Conservation (phyloP, 1,140 invertebrate species). For the Armadillidium nasatum region DNA sequence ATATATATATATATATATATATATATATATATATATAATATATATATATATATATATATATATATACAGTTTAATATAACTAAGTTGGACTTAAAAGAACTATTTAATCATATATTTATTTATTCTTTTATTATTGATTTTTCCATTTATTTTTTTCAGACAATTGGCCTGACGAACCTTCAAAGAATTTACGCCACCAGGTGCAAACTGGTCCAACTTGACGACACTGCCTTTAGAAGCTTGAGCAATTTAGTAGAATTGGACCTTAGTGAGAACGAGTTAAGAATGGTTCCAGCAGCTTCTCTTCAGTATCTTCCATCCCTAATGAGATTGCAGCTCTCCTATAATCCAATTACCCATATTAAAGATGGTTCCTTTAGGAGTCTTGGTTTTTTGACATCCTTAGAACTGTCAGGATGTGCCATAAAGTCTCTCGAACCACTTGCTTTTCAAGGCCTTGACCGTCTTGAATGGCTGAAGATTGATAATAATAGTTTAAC, state of each 20-base stretch:
- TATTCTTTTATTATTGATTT: background rate
- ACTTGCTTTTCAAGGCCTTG: slow-evolving; percentile 70
- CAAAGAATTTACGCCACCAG: slow-evolving; percentile 75
- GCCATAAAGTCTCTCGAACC: slow-evolving; percentile 68
- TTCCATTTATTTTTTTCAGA: slow-evolving; percentile 48
- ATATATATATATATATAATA: background rate
- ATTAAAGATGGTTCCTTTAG: slow-evolving; percentile 70
- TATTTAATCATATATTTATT: background rate
- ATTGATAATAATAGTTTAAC: slow-evolving; percentile 73
- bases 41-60: too few relatives aligned
- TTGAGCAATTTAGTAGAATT: slow-evolving; percentile 82
- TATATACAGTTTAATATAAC: too few relatives aligned
- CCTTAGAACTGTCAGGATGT: slow-evolving; percentile 76
- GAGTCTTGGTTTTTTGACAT: slow-evolving; percentile 68
- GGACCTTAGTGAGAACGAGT: slow-evolving; percentile 75
- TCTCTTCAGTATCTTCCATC: slow-evolving; percentile 72
- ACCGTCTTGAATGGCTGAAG: slow-evolving; percentile 71
- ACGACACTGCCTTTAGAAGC: slow-evolving; percentile 71
- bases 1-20: slow-evolving; percentile 4
- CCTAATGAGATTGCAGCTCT: slow-evolving; percentile 64
- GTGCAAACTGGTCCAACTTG: slow-evolving; percentile 77
- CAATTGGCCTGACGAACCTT: slow-evolving; percentile 73
- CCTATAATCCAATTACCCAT: slow-evolving; percentile 73
- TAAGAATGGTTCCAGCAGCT: slow-evolving; percentile 68
- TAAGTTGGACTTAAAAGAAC: too few relatives aligned